Evolutionary conservation across 2,113 vertebrate species (phyloP), one percentile per base, ranked within the genome.

Genomic region (Menura novaehollandiae): DNA sequence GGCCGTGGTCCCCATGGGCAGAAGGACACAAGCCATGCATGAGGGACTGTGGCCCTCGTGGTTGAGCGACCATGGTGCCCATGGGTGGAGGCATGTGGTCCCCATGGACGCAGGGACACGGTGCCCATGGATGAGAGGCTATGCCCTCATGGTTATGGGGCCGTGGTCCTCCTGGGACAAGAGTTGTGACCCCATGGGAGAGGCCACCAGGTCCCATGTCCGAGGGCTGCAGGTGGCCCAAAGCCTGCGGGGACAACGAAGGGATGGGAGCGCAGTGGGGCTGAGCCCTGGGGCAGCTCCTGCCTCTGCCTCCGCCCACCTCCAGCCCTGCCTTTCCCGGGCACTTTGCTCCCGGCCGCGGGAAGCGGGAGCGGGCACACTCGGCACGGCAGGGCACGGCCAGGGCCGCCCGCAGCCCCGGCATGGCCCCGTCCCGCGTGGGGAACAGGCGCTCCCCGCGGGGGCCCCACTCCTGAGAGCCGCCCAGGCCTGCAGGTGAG

Each of bases 251-350:
- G 37, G 43, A 15, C 6, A 0, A 33, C 2, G 55, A 37, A 19
- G 3, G 20, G 55, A 35, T 18, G 9, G 17, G 5, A 49, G 43
- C 1, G 3, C 26, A 15, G 43, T 0, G 8, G 68, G 39, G 72
- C 80, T 30, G 62, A 94, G 35, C 84, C 72, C 71, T 23, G 24
- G 4, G 67, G 72, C 79, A 88, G 74, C 74, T 85, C 59, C 75
- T 88, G 89, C 95, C 75, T 75, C 89, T 86, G 59, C 94, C 96
- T 69, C 89, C 0, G 41, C 95, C 95, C 92, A 78, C 96, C 95
- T 96, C 96, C 93, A 81, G 92, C 90, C 93, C 95, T 85, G 96
- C 96, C 95, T 97, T 91, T 76, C 77, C 73, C 1, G 30, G 95
- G 95, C 96, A 96, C 96, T 97, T 97, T 95, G 95, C 95, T 93